Conservation (phyloP, 2,797 vertebrate genomes). For the Emys orbicularis region DNA sequence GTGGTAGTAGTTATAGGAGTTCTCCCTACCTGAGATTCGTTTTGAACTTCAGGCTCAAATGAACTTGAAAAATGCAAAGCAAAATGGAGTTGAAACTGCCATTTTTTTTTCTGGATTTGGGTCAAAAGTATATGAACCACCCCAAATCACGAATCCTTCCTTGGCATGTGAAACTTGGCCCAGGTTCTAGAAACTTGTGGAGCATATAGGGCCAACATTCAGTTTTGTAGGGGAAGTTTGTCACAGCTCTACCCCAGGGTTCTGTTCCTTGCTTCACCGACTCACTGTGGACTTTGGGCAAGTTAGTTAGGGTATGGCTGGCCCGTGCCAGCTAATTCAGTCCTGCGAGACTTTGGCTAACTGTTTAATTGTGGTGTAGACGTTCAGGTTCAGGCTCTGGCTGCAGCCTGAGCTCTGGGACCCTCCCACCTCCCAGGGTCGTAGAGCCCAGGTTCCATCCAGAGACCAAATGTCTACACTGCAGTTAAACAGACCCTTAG, state of each 20-base stretch:
- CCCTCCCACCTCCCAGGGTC: not conserved
- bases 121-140: not conserved
- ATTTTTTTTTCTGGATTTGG: not conserved
- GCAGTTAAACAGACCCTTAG: not conserved
- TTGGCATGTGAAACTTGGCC: conserved; percentile 26
- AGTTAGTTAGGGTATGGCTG: not conserved
- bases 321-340: not conserved
- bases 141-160: not conserved
- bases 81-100: conserved; percentile 3
- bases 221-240: not conserved
- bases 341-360: not conserved
- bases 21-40: not conserved
- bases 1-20: not conserved
- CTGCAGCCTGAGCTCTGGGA: not conserved
- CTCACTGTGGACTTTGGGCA: not conserved
- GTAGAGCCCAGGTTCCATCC: not conserved
- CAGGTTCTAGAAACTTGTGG: conserved; percentile 2
- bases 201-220: not conserved
- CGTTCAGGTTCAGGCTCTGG: not conserved
- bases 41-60: not conserved
- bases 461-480: not conserved
- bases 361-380: not conserved
- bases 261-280: not conserved
- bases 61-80: conserved; percentile 1
- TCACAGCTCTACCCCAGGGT: not conserved